Evolutionary conservation across 1,140 invertebrate genomes (phyloP).

Genomic region (Listronotus bonariensis): DNA sequence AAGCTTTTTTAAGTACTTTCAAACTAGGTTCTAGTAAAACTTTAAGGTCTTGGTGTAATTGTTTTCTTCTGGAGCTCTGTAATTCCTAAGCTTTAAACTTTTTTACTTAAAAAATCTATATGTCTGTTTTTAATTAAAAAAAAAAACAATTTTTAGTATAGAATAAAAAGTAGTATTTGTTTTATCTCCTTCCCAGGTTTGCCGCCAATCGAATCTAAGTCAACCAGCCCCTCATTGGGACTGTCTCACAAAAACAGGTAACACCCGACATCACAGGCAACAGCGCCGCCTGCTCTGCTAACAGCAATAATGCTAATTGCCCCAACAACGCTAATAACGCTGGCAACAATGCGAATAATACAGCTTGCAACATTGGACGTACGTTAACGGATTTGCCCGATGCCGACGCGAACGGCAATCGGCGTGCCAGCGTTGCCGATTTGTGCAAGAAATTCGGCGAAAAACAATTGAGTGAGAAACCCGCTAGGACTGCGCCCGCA

Average conservation of each 20-base stretch:
- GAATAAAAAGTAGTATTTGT: too few species aligned
- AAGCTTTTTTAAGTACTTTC: too few species aligned
- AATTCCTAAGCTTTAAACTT: too few species aligned
- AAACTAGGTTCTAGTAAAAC: too few species aligned
- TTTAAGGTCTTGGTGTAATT: too few species aligned
- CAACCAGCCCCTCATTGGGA: conserved; percentile 28
- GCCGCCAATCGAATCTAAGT: conserved; percentile 52
- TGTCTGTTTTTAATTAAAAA: too few species aligned
- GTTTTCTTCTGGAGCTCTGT: too few species aligned
- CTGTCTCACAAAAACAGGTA: conserved; percentile 52
- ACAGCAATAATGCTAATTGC: conserved; percentile 45
- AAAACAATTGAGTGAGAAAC: conserved; percentile 39
- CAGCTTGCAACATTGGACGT: conserved; percentile 49
- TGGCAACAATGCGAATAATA: conserved; percentile 31
- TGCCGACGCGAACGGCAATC: conserved; percentile 62
- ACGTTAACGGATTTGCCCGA: conserved; percentile 44
- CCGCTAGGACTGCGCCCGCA: conserved; percentile 17
- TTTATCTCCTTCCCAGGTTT: conserved; percentile 38
- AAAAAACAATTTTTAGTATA: too few species aligned
- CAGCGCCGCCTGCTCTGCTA: conserved; percentile 41
- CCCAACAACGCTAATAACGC: conserved; percentile 36
- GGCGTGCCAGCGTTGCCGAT: conserved; percentile 60
- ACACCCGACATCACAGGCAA: conserved; percentile 42
- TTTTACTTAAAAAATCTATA: too few species aligned
- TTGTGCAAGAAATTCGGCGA: conserved; percentile 61